Evolutionary conservation across 2,797 vertebrate species (phyloP).

Genomic region (Sus cebifrons): DNA sequence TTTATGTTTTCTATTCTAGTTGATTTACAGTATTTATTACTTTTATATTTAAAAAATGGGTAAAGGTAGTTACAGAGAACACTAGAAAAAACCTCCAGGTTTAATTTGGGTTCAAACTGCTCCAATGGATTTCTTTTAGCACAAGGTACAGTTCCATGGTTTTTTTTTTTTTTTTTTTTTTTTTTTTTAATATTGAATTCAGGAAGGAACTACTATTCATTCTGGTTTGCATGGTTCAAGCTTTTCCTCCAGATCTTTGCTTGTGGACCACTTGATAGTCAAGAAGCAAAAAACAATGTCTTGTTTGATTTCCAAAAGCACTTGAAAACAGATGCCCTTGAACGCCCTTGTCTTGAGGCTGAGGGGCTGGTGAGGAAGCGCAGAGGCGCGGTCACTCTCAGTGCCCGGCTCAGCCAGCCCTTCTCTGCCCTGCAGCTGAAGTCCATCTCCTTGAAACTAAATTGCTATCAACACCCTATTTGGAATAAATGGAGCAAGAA

Average conservation of each 20-base stretch:
- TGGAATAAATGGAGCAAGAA: constrained; percentile 29
- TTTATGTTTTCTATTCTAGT: no score
- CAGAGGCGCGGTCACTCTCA: rapidly evolving
- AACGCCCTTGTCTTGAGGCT: background rate
- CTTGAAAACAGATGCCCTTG: constrained; percentile 35
- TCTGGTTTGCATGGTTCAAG: background rate
- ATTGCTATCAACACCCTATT: background rate
- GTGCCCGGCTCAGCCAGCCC: background rate
- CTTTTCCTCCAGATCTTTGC: constrained; percentile 47
- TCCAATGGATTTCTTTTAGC: background rate
- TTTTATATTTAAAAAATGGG: background rate
- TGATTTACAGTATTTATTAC: background rate
- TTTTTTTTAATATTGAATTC: background rate
- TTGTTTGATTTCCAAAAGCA: constrained; percentile 58
- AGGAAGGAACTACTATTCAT: constrained; percentile 4
- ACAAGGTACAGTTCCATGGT: background rate
- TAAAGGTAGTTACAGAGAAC: background rate
- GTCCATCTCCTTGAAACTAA: background rate
- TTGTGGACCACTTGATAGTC: background rate
- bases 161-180: background rate
- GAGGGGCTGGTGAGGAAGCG: background rate
- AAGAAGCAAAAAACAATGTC: constrained; percentile 34
- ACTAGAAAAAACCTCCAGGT: background rate
- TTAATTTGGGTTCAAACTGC: constrained; percentile 55
- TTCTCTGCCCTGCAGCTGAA: background rate